phyloP scores from a whole-genome alignment of 2,888 invertebrate species.

The Acleris emargana region DNA sequence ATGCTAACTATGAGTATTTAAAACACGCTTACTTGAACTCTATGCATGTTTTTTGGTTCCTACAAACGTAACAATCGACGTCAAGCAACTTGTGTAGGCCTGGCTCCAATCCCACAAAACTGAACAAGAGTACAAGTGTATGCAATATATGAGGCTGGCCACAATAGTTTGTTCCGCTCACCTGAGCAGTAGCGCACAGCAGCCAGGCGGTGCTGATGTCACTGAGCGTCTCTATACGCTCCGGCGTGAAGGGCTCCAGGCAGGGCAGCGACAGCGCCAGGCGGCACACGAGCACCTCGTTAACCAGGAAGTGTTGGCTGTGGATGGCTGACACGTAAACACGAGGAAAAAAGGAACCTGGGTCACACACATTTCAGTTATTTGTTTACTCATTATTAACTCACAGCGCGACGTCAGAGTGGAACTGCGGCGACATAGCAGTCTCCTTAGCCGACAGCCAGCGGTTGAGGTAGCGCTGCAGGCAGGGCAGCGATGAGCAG shows the following conservation, averaged over 20 bases:
- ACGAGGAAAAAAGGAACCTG: too few species aligned
- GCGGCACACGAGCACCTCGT: conserved; percentile 93
- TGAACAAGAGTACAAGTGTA: too few species aligned
- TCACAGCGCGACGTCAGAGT: conserved; percentile 86
- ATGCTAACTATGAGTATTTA: too few species aligned
- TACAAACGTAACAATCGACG: too few species aligned
- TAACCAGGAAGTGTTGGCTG: conserved; percentile 91
- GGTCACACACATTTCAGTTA: too few species aligned
- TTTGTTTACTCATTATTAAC: conserved; percentile 37
- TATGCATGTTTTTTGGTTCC: too few species aligned
- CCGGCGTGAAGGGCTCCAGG: conserved; percentile 93
- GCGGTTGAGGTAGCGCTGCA: conserved; percentile 79
- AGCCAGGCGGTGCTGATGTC: conserved; percentile 92
- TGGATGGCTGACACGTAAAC: too few species aligned
- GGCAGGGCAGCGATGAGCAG: conserved; percentile 89
- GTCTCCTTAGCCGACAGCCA: conserved; percentile 86
- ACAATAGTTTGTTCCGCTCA: conserved; percentile 40
- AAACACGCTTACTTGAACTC: too few species aligned
- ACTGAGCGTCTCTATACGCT: conserved; percentile 92
- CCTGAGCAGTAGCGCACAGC: conserved; percentile 90
- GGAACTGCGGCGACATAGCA: conserved; percentile 87
- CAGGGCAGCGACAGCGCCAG: conserved; percentile 93
- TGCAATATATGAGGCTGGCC: too few species aligned
- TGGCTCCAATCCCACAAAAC: too few species aligned
- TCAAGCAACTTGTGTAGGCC: too few species aligned